phyloP scores from a whole-genome alignment of 2,797 vertebrate species.

The Leptatherina wallacei region DNA sequence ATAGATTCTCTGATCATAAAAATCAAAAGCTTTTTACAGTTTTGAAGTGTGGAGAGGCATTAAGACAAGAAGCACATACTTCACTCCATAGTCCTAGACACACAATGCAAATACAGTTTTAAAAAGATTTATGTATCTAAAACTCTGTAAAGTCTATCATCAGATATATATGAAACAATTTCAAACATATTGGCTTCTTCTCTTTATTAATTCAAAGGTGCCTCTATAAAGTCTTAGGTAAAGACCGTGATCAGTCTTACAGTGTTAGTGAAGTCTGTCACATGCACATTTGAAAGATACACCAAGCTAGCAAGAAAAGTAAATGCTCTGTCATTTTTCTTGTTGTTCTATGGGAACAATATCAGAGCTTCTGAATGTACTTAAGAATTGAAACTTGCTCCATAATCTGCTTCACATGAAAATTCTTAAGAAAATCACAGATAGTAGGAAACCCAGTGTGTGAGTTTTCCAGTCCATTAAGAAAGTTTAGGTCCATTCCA shows the following conservation, averaged over 20 bases:
- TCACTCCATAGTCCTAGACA: slow-evolving; percentile 11
- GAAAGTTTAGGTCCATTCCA: slow-evolving; percentile 47
- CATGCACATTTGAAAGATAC: too few relatives aligned
- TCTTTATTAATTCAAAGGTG: too few relatives aligned
- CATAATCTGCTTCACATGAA: background rate
- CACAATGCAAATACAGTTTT: slow-evolving; percentile 16
- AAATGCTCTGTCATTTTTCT: too few relatives aligned
- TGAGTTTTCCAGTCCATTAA: slow-evolving; percentile 30
- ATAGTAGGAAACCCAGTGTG: background rate
- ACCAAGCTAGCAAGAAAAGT: too few relatives aligned
- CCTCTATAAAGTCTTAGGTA: too few relatives aligned
- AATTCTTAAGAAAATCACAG: background rate
- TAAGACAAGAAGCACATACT: slow-evolving; percentile 8
- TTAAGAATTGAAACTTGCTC: background rate
- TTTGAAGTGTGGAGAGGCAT: slow-evolving; percentile 31
- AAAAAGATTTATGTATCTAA: slow-evolving; percentile 18
- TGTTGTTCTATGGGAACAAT: background rate
- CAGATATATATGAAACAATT: slow-evolving; percentile 10
- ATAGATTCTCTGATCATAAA: slow-evolving; percentile 60
- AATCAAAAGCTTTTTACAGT: slow-evolving; percentile 54
- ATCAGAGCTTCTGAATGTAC: background rate
- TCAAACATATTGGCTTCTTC: background rate
- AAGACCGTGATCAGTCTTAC: too few relatives aligned
- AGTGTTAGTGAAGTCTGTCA: too few relatives aligned
- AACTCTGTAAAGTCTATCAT: slow-evolving; percentile 8